Conservation (phyloP, 2,113 vertebrate species). For the Pteropus alecto region DNA sequence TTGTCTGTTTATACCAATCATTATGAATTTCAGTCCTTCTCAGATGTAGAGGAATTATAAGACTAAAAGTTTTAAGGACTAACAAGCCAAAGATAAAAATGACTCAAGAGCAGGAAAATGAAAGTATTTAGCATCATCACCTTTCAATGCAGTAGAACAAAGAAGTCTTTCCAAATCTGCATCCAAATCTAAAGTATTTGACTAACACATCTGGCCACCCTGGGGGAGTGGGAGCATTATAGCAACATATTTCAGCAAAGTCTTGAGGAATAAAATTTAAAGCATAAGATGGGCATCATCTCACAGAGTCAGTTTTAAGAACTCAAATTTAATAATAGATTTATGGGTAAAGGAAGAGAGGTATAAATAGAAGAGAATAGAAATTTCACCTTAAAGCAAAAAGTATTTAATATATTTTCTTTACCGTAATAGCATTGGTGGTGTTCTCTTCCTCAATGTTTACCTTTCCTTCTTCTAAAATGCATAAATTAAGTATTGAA, state of each 20-base stretch:
- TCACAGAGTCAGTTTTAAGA: conserved; percentile 21
- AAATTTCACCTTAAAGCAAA: neutral
- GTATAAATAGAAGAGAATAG: neutral
- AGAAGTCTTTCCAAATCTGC: conserved; percentile 23
- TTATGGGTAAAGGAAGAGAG: neutral
- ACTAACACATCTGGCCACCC: neutral
- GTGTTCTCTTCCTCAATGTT: neutral
- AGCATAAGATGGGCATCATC: neutral
- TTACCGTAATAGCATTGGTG: neutral
- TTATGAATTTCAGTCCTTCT: neutral
- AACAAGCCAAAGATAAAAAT: neutral
- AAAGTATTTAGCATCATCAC: neutral
- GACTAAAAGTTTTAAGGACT: neutral
- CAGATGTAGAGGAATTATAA: neutral
- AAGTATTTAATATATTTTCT: neutral
- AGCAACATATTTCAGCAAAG: neutral
- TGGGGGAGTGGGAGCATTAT: neutral
- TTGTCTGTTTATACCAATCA: neutral
- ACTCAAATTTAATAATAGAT: neutral
- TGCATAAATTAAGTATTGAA: neutral
- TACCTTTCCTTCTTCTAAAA: neutral
- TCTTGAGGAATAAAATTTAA: conserved; percentile 14
- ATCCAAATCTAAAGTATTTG: conserved; percentile 48
- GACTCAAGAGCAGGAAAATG: neutral
- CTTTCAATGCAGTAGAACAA: conserved; percentile 41